Evolutionary conservation across 2,888 invertebrate genomes (phyloP), one percentile per base, ranked within the genome.

Genomic region (Achlya flavicornis): DNA sequence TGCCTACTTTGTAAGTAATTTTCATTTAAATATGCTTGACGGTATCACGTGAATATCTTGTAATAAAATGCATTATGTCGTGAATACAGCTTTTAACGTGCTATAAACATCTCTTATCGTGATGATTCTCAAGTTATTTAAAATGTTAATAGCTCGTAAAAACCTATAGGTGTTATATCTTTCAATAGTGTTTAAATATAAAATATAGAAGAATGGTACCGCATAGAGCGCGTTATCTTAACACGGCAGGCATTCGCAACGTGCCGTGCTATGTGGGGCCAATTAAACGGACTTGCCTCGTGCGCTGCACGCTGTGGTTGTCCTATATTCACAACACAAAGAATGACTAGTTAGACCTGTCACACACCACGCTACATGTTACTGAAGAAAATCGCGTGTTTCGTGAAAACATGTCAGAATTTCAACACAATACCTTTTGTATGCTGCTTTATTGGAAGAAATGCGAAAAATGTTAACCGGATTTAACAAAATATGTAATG

Each of bases 221-320:
- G 53, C n/a, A 53, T 14, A 53, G 69, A 69, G 65, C 71, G 77
- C 73, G 76, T 81, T 84, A 84, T 85, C 83, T 41, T 41, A n/a
- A 69, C 76, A 77, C 74, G 79, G 74, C 72, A 74, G 63, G 68
- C 66, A 62, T 53, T 53, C 53, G 48, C 53, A 19, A n/a, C 66
- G 74, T 73, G 63, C 68, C 68, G 72, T 70, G 75, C 71, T 64
- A 69, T 74, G 78, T 65, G 71, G 74, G 68, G 81, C 83, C 86
- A 86, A 86, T 86, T 86, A 86, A 83, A 79, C 67, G 74, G 71
- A 65, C 72, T 75, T 68, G 53, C 53, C 53, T 53, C 19, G 53
- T 66, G 69, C 72, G 68, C 70, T 71, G 53, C 65, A 68, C 72
- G 68, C 70, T 71, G 66, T 66, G 61, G 71, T 62, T 53, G 53